phyloP scores from a whole-genome alignment of 2,797 vertebrate genomes.

The Danio choprae region DNA sequence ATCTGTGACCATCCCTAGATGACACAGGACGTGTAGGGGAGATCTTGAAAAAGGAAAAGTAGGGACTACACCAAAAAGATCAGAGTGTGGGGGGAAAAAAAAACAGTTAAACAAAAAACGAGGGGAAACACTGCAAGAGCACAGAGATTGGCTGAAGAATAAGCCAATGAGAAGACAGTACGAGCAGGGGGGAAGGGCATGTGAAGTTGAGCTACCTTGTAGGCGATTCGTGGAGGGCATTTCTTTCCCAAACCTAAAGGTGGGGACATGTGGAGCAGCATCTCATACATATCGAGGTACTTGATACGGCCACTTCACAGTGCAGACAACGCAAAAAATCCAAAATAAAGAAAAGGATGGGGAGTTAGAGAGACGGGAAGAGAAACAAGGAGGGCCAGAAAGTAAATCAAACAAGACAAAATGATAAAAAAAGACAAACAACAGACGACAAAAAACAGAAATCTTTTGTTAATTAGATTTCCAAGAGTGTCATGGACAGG shows the following conservation, averaged over 20 bases:
- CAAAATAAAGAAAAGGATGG: slow-evolving; percentile 70
- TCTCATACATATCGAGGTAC: slow-evolving; percentile 99
- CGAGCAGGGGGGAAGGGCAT: slow-evolving; percentile 63
- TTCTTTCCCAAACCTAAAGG: slow-evolving; percentile 99
- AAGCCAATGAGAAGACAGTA: slow-evolving; percentile 72
- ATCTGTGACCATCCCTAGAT: slow-evolving; percentile 39
- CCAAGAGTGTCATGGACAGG: slow-evolving; percentile 72
- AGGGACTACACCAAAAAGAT: slow-evolving; percentile 69
- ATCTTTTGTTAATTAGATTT: slow-evolving; percentile 90
- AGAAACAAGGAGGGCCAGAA: slow-evolving; percentile 58
- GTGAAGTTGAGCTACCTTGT: slow-evolving; percentile 91
- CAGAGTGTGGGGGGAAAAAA: slow-evolving; percentile 69
- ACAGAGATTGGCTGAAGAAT: slow-evolving; percentile 73
- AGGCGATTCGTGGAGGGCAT: slow-evolving; percentile 97
- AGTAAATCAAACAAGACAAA: slow-evolving; percentile 61
- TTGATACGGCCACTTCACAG: slow-evolving; percentile 95
- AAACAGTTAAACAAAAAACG: slow-evolving; percentile 64
- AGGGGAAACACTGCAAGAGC: slow-evolving; percentile 72
- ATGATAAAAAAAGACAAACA: slow-evolving; percentile 61
- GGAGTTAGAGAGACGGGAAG: slow-evolving; percentile 73
- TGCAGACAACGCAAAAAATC: slow-evolving; percentile 66
- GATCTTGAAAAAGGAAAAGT: slow-evolving; percentile 37
- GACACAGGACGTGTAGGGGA: slow-evolving; percentile 47
- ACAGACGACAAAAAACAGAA: slow-evolving; percentile 82
- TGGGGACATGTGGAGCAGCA: slow-evolving; percentile 99